phyloP scores from a whole-genome alignment of 2,797 vertebrate species.

The Chrosomus eos region DNA sequence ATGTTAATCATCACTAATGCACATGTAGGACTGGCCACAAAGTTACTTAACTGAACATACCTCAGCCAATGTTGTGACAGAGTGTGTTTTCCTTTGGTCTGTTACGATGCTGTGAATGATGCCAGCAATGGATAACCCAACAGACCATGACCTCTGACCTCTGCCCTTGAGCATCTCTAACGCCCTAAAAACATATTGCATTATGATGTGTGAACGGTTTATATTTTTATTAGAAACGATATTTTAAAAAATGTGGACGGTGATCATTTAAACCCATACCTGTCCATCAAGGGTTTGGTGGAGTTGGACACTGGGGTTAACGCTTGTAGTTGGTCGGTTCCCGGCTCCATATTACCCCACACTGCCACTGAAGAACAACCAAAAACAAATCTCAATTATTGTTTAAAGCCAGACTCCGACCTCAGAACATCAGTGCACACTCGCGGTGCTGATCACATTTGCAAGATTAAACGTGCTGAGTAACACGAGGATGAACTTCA shows the following conservation, averaged over 20 bases:
- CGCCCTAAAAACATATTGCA: conserved; percentile 78
- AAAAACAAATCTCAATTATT: background rate
- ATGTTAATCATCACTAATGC: background rate
- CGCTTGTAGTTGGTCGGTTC: conserved; percentile 62
- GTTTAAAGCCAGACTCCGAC: background rate
- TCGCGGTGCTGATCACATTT: background rate
- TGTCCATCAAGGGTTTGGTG: conserved; percentile 84
- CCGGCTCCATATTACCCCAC: conserved; percentile 75
- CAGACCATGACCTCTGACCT: conserved; percentile 93
- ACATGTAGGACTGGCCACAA: background rate
- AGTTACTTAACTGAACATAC: conserved; percentile 69
- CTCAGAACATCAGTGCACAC: background rate
- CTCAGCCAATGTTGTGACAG: conserved; percentile 90
- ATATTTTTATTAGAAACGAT: background rate
- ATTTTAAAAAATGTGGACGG: background rate
- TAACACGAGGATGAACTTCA: too few species aligned
- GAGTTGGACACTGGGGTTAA: conserved; percentile 68
- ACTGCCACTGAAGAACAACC: conserved; percentile 80
- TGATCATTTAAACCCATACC: conserved; percentile 72
- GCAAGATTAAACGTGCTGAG: too few species aligned
- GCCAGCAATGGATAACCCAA: conserved; percentile 92
- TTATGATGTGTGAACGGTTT: too few species aligned
- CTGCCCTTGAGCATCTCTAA: conserved; percentile 87
- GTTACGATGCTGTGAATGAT: conserved; percentile 87
- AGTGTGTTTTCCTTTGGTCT: conserved; percentile 88